These are phyloP conservation scores for Melinaea menophilus DNA, from an alignment of 2,888 invertebrate species.

Conservation along the genomic window DNA sequence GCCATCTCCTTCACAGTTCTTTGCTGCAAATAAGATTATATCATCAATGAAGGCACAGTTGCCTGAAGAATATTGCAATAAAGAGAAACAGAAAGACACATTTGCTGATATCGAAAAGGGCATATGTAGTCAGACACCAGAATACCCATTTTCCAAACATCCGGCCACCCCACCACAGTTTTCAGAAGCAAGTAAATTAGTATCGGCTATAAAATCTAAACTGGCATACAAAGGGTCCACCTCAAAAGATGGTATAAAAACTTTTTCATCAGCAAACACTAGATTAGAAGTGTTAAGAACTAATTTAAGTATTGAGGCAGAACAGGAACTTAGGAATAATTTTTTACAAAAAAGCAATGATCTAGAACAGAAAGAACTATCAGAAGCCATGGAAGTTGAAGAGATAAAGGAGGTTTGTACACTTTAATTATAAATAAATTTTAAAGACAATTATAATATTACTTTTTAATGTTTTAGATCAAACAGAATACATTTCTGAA, in stretches of 20 bases:
- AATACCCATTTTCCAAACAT: slow-evolving; percentile 66
- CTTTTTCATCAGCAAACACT: slow-evolving; percentile 50
- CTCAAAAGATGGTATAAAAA: slow-evolving; percentile 43
- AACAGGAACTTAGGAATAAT: slow-evolving; percentile 20
- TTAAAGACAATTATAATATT: not conserved
- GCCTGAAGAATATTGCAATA: slow-evolving; percentile 59
- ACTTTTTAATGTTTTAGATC: slow-evolving; percentile 40
- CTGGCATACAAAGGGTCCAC: slow-evolving; percentile 50
- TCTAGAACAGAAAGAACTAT: slow-evolving; percentile 25
- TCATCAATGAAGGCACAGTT: slow-evolving; percentile 71
- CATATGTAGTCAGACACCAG: slow-evolving; percentile 63
- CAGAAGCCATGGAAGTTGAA: slow-evolving; percentile 63
- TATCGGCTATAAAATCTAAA: slow-evolving; percentile 69
- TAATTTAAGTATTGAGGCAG: slow-evolving; percentile 46
- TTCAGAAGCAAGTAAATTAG: slow-evolving; percentile 66
- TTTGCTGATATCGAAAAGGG: slow-evolving; percentile 70
- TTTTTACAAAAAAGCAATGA: slow-evolving; percentile 21
- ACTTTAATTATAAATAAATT: no score
- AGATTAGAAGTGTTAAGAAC: slow-evolving; percentile 50
- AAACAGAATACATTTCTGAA: slow-evolving; percentile 42
- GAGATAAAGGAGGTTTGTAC: slow-evolving; percentile 53
- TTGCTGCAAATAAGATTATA: slow-evolving; percentile 69
- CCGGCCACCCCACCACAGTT: slow-evolving; percentile 71
- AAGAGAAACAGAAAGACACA: slow-evolving; percentile 58
- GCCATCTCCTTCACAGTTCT: slow-evolving; percentile 67